Base-by-base conservation (phyloP, 2,797 vertebrate species). In the Malacoraja senta region DNA sequence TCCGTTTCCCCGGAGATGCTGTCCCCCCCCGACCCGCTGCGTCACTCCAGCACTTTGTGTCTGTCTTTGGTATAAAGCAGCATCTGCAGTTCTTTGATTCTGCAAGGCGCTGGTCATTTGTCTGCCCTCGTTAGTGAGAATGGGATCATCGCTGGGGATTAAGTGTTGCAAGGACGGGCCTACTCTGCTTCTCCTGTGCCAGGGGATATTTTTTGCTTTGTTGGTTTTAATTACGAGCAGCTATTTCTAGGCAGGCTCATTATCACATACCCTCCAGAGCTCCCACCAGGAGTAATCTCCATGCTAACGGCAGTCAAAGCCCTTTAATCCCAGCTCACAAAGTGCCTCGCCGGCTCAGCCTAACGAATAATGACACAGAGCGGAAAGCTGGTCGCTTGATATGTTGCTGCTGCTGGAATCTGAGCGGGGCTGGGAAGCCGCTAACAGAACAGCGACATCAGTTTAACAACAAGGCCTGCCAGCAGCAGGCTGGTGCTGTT, bases 261-360 rank as follows among this genome's bases (percentile, higher is more conserved):
- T 88, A 68, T 88, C 84, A 32, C 0, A 9, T n/a, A n/a, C 84
- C 53, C 17, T 68, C 63, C 63, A 35, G 63, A 88, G n/a, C 17
- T 68, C 84, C n/a, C 61, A 68, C 61, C 65, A 88, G 10, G 63
- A 88, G 63, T 38, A 88, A 88, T 19, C 63, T 88, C 84, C 84
- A 32, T 35, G 84, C 32, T 35, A 88, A 88, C n/a, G 61, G 83
- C 58, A 32, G 32, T 61, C 84, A 35, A 88, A 68, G n/a, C 63
- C 68, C 63, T 88, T 68, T 88, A 68, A 88, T 68, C 63, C 63
- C 32, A 3, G 8, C 3, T 0, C n/a, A 88, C 61, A 88, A 19
- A 68, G 21, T 8, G 17, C 61, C 84, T 35, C 10, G 65, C 32
- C n/a, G 58, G 19, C 61, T 68, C 84, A 88, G 84, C 8, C 21